Evolutionary conservation across 2,888 invertebrate species (phyloP).

Genomic region (Drosophila stalkeri): DNA sequence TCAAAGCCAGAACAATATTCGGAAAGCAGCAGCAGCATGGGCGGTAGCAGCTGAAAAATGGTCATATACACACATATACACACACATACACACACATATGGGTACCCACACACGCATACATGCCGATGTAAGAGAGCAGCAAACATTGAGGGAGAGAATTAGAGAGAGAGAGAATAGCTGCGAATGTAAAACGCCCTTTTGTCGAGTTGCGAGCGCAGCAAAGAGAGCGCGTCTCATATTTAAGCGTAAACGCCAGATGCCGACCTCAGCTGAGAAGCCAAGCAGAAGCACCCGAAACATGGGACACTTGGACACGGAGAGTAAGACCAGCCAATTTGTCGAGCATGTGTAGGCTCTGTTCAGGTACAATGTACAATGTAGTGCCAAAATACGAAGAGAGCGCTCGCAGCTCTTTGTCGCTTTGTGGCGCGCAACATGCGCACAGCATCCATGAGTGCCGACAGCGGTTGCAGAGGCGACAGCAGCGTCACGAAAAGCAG

Average conservation of each 20-base stretch:
- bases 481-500: slow-evolving; percentile 31
- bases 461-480: slow-evolving; percentile 29
- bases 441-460: slow-evolving; percentile 56
- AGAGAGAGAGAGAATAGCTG: slow-evolving; percentile 16
- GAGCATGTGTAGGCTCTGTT: slow-evolving; percentile 9
- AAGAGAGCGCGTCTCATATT: slow-evolving; percentile 27
- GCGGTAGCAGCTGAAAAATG: slow-evolving; percentile 63
- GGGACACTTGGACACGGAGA: slow-evolving; percentile 14
- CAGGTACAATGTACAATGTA: slow-evolving; percentile 3
- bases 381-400: slow-evolving; percentile 28
- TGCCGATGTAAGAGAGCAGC: slow-evolving; percentile 37
- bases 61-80: slow-evolving; percentile 27
- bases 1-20: slow-evolving; percentile 57
- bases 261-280: not conserved
- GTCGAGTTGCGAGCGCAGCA: slow-evolving; percentile 28
- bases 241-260: not conserved
- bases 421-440: slow-evolving; percentile 75
- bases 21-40: slow-evolving; percentile 18
- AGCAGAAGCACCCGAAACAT: not conserved
- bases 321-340: not conserved
- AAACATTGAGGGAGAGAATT: slow-evolving; percentile 20
- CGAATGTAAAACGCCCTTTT: slow-evolving; percentile 78
- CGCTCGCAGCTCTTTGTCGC: slow-evolving; percentile 58
- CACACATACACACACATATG: slow-evolving; percentile 3
- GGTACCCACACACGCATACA: not conserved